Percentiles rank a stretch among this genome's conserved stretches.
phyloP scores from a whole-genome alignment of 2,113 vertebrate genomes.

The Toxostoma redivivum region DNA sequence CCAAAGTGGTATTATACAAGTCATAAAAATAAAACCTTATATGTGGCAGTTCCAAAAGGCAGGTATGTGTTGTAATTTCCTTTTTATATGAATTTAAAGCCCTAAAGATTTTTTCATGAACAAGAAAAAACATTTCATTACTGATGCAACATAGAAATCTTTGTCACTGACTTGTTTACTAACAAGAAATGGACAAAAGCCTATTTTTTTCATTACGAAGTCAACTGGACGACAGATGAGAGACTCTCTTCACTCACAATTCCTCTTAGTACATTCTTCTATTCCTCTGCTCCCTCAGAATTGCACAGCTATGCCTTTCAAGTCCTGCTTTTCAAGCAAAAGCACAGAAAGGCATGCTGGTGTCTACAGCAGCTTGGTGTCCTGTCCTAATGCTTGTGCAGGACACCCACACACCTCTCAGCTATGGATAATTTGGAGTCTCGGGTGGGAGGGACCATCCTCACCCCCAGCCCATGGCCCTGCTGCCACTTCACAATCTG shows the following conservation, averaged over 20 bases:
- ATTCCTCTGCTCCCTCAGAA: not conserved
- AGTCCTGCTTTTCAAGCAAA: not conserved
- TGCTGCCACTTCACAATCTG: not conserved
- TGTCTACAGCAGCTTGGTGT: not conserved
- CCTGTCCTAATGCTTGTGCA: not conserved
- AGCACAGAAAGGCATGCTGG: not conserved
- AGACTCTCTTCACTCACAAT: not conserved
- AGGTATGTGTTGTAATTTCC: not conserved
- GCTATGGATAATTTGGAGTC: not conserved
- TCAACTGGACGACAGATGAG: not conserved
- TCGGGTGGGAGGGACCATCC: rapidly evolving
- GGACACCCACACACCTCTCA: not conserved
- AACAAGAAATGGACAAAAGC: not conserved
- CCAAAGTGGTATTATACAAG: not conserved
- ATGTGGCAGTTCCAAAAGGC: not conserved
- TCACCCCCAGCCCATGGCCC: not conserved
- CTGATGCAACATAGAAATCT: not conserved
- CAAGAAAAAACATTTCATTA: not conserved
- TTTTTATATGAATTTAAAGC: not conserved
- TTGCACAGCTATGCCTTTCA: not conserved
- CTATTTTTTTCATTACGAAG: not conserved
- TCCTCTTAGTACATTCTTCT: not conserved
- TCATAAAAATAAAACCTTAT: not conserved
- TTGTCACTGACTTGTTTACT: not conserved
- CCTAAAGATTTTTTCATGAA: not conserved